phyloP scores from a whole-genome alignment of 1,140 invertebrate species.

The Macrotrachela quadricornifera region DNA sequence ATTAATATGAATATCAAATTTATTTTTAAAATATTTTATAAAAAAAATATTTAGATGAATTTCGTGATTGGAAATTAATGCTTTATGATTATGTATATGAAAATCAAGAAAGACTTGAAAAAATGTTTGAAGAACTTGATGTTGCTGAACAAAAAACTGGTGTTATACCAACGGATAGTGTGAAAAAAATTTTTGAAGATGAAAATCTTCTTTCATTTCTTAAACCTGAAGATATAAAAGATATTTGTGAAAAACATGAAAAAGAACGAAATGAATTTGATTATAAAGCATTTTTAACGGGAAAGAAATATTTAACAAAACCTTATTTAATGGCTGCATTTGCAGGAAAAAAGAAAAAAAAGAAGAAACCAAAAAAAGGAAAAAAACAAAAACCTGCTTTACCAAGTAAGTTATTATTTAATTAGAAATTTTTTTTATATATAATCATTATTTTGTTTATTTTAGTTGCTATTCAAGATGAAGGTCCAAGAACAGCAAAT shows the following conservation, averaged over 20 bases:
- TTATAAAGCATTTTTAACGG: slow-evolving; percentile 24
- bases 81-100: slow-evolving; percentile 27
- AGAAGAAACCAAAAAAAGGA: slow-evolving; percentile 17
- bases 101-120: slow-evolving; percentile 16
- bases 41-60: not conserved
- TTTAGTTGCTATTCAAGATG: not conserved
- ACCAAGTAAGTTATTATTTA: slow-evolving; percentile 8
- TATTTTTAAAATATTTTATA: not conserved
- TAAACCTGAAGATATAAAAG: slow-evolving; percentile 21
- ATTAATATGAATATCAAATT: slow-evolving; percentile 22
- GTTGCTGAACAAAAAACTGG: slow-evolving; percentile 15
- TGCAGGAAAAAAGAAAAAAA: slow-evolving; percentile 28
- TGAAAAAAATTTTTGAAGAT: slow-evolving; percentile 5
- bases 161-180: slow-evolving; percentile 11
- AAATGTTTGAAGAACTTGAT: slow-evolving; percentile 20
- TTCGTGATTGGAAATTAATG: slow-evolving; percentile 17
- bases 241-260: slow-evolving; percentile 15
- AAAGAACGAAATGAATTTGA: slow-evolving; percentile 24
- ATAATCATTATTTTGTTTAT: no score
- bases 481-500: slow-evolving; percentile 16
- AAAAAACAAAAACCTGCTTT: slow-evolving; percentile 24
- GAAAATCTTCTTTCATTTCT: slow-evolving; percentile 16
- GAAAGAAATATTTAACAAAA: slow-evolving; percentile 31
- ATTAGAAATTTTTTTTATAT: no score
- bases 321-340: slow-evolving; percentile 24